These are phyloP conservation scores for Gambusia holbrooki DNA, from an alignment of 2,113 vertebrate species.

Conservation along the genomic window DNA sequence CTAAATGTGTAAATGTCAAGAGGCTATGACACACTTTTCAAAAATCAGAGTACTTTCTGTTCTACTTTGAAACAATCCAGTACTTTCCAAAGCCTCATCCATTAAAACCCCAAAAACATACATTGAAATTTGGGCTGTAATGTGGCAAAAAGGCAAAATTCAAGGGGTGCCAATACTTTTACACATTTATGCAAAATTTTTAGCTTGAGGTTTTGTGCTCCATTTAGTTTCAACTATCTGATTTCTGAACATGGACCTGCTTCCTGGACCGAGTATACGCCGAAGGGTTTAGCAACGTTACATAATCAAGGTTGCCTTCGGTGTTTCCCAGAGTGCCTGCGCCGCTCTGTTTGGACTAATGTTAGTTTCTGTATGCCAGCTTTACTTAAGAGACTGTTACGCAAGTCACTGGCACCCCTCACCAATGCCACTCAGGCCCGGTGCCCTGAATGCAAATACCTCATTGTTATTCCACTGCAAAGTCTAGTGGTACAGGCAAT, in stretches of 20 bases:
- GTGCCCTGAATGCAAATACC: slow-evolving; percentile 55
- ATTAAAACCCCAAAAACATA: neutral
- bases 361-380: slow-evolving; percentile 34
- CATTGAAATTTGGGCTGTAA: neutral
- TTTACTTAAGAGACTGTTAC: slow-evolving; percentile 52
- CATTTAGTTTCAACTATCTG: neutral
- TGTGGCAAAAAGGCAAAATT: no score
- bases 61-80: neutral
- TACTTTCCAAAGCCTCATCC: neutral
- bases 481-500: slow-evolving; percentile 35
- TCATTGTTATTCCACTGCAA: slow-evolving; percentile 24
- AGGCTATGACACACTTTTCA: neutral
- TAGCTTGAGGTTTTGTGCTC: no score
- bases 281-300: slow-evolving; percentile 18
- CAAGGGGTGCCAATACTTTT: no score
- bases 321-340: slow-evolving; percentile 34
- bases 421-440: slow-evolving; percentile 7
- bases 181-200: no score
- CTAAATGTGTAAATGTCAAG: no score
- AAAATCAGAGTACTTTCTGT: neutral
- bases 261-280: slow-evolving; percentile 15
- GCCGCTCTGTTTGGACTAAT: slow-evolving; percentile 42
- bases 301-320: slow-evolving; percentile 33
- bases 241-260: neutral
- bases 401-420: slow-evolving; percentile 47